Base-by-base conservation (phyloP, 1,140 invertebrate genomes). In the Trachymyrmex septentrionalis region DNA sequence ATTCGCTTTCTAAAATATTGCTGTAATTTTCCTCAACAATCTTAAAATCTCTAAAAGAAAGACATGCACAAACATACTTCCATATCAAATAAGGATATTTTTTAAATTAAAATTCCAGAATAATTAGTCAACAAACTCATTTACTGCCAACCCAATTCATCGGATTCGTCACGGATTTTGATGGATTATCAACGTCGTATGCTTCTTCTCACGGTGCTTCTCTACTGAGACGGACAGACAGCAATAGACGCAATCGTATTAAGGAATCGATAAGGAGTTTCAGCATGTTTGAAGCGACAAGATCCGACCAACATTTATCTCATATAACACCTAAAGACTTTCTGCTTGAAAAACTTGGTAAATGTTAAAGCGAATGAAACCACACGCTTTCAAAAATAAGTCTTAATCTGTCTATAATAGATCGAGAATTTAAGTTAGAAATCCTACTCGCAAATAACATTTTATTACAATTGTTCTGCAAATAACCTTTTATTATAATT, bases 241-340 rank as follows among this genome's bases (percentile, higher is more conserved):
- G 67, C 34, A 27, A 9, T n/a, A 44, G 66, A 82, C 55, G 67
- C 38, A 84, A 55, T 55, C 80, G 80, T 73, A 73, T 84, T 84
- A 84, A 84, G 80, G 38, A 84, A 73, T 73, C 80, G 80, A 84
- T 84, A 84, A 84, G 80, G 53, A 73, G 55, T 84, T 84, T 73
- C 80, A 84, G 80, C 67, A 73, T 84, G 66, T 73, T 61, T 73
- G 34, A 84, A 73, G 34, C 67, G 38, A 30, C 77, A 24, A 61
- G 55, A 73, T 84, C 69, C 55, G 12, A 21, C 38, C 7, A 73
- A 72, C 55, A 61, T 82, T 82, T 72, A 82, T 84, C 80, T 48
- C 69, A 24, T 59, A 21, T 71, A 81, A 82, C 61, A 82, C 55
- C 38, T 53, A 50, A 67, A 48, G 67, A 82, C 21, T 82, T 82